Percentiles rank a stretch among this genome's conserved stretches.
These are phyloP conservation scores for Aromia moschata DNA, from an alignment of 2,888 invertebrate genomes.

Conservation along the genomic window DNA sequence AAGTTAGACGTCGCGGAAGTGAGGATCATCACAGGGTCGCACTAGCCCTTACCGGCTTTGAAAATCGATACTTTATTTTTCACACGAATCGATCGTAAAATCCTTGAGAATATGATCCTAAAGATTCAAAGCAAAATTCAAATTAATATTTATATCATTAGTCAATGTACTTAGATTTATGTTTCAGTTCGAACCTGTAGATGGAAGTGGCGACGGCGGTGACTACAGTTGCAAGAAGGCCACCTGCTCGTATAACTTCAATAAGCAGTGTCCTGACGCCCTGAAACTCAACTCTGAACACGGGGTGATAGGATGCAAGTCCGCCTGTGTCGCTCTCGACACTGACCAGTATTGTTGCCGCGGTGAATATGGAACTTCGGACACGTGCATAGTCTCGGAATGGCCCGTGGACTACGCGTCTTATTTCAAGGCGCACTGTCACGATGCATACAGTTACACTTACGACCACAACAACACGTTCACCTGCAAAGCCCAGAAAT, in stretches of 20 bases:
- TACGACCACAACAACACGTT: slow-evolving; percentile 65
- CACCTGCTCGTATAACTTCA: slow-evolving; percentile 55
- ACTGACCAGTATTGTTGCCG: slow-evolving; percentile 63
- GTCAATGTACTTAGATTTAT: too few species aligned
- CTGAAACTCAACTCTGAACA: slow-evolving; percentile 45
- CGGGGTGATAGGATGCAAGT: slow-evolving; percentile 60
- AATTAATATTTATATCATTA: too few species aligned
- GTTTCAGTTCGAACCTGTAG: slow-evolving; percentile 49
- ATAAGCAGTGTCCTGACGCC: slow-evolving; percentile 58
- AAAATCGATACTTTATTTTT: too few species aligned
- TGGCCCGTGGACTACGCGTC: slow-evolving; percentile 58
- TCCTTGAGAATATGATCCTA: too few species aligned
- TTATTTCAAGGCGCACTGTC: slow-evolving; percentile 63
- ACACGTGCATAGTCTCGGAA: slow-evolving; percentile 57
- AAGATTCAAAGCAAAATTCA: too few species aligned
- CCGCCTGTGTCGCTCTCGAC: slow-evolving; percentile 61
- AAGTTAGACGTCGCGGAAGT: too few species aligned
- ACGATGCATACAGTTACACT: slow-evolving; percentile 65
- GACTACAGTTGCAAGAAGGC: slow-evolving; percentile 57
- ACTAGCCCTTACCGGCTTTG: too few species aligned
- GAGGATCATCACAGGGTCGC: too few species aligned
- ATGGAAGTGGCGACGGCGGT: slow-evolving; percentile 48
- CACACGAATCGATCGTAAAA: too few species aligned
- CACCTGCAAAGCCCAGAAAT: slow-evolving; percentile 57
- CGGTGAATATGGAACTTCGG: slow-evolving; percentile 57